Evolutionary conservation across 2,888 invertebrate species (phyloP), one percentile per base, ranked within the genome.

Genomic region (Pycnomerus fuliginosus): DNA sequence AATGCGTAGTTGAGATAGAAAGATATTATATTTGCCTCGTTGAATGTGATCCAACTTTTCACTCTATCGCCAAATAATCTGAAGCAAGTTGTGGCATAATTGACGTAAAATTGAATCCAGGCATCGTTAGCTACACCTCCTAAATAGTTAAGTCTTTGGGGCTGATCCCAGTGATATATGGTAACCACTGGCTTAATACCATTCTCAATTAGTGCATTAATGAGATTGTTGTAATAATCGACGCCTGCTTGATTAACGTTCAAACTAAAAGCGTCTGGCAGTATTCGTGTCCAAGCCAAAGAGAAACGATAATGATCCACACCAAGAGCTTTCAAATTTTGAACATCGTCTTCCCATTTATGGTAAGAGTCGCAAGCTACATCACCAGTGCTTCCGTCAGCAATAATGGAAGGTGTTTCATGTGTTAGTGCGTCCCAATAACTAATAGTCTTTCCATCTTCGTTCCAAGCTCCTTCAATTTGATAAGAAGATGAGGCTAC

Each of bases 1-100:
- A n/a, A 77, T n/a, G n/a, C n/a, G n/a, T n/a, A n/a, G 16, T 47
- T 44, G 3, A 40, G 16, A 53, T 52, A 68, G 32, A 38, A 50
- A 20, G n/a, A n/a, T n/a, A n/a, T n/a, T n/a, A n/a, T n/a, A 7
- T 20, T 20, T 7, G 8, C 5, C 5, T 20, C 4, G 8, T 20
- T 20, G 8, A 20, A 7, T 20, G 20, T 20, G 5, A 7, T 20
- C 20, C 20, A 20, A 20, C 4, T 20, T 7, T 20, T 20, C 4
- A 20, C 20, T 7, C 7, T 7, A 20, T 20, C 20, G 4, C 20
- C 20, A 20, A 20, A 20, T 7, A 7, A 7, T 7, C 7, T 20
- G 8, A 20, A 20, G 8, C 4, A 7, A 5, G 8, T 7, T 4
- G 4, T 7, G 20, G 20, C 20, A 7, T 20, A 20, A 20, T 7